Conservation (phyloP, 2,797 vertebrate species). For the Apodemus agrarius region DNA sequence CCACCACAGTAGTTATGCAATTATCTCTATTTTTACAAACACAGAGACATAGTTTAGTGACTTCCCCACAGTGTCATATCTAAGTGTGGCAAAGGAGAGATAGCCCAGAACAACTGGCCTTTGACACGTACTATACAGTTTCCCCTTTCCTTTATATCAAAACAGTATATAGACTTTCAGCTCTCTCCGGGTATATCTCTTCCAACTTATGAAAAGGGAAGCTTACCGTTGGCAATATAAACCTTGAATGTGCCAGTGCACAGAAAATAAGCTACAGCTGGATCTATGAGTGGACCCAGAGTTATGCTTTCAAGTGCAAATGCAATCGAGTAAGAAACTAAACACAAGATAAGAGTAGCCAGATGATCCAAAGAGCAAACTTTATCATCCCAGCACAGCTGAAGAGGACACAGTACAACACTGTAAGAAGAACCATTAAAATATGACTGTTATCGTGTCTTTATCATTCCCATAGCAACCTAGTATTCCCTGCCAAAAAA, state of each 20-base stretch:
- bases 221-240: not conserved
- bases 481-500: slow-evolving; percentile 63
- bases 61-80: not conserved
- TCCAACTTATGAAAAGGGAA: not conserved
- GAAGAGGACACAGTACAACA: slow-evolving; percentile 35
- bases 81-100: not conserved
- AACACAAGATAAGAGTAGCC: not conserved
- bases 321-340: not conserved
- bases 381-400: not conserved
- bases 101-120: not conserved
- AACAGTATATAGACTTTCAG: slow-evolving; percentile 28
- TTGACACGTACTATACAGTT: not conserved
- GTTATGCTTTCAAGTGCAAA: not conserved
- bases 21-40: not conserved
- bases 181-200: rapidly evolving
- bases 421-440: slow-evolving; percentile 43
- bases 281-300: not conserved
- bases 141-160: not conserved
- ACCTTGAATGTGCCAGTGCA: not conserved
- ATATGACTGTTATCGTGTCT: slow-evolving; percentile 61
- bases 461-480: slow-evolving; percentile 58
- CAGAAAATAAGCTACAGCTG: not conserved
- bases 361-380: not conserved
- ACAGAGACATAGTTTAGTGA: not conserved
- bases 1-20: not conserved